Evolutionary conservation across 1,140 invertebrate genomes (phyloP), one percentile per base, ranked within the genome.

Genomic region (Solen grandis): DNA sequence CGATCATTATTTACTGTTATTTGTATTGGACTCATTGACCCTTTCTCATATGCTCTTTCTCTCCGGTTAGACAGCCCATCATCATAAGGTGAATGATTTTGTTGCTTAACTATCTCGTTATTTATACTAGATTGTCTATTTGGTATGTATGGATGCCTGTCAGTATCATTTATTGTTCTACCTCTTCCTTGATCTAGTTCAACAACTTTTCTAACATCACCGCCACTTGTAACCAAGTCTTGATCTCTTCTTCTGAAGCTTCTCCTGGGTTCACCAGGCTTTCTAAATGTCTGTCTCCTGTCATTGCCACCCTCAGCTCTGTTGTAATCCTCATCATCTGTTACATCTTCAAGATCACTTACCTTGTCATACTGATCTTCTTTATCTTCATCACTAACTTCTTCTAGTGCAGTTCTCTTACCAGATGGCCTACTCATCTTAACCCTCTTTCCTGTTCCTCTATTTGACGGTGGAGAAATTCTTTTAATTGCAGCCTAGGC

Each of bases 291-390:
- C 35, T 54, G 75, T 35, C 65, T 78, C 25, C 66, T 68, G 3
- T 16, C 27, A 1, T 76, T 63, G 65, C 22, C 35, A 13, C 31
- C 29, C 25, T 46, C 57, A n/a, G 33, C 72, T 62, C 50, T 31
- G 38, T 36, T 38, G 19, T 65, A 57, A 74, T 74, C 55, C 60
- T 74, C 55, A 63, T 52, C 36, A 22, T 78, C 75, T 36, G 75
- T 66, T n/a, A 78, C 65, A 68, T 78, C 75, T 29, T 78, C 75
- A n/a, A 68, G 29, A 35, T 78, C 75, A 69, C 75, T 78, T 8
- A 78, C 54, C 38, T 52, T 69, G 16, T 78, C 75, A 78, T 78
- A 78, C 29, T 68, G 35, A 55, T 38, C 25, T 22, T 16, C 31
- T 38, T 25, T 10, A 16, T 73, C 75, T 38, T 78, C 75, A 38